Conservation (phyloP, 2,888 invertebrate genomes). For the Eretmocerus hayati region DNA sequence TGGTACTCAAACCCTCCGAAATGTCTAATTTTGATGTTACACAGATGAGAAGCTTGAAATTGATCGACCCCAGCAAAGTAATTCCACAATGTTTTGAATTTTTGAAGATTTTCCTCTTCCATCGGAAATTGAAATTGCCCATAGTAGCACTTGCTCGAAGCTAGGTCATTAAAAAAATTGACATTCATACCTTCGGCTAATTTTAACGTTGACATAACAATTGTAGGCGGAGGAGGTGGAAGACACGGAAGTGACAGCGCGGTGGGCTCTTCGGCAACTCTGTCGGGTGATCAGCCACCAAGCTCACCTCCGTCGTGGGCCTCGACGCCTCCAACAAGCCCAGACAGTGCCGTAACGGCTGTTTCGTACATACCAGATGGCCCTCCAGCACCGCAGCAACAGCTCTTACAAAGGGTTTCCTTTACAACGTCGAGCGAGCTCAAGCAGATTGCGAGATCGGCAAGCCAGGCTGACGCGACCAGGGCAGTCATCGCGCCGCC, state of each 20-base stretch:
- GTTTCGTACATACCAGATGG: constrained; percentile 52
- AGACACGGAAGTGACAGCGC: constrained; percentile 55
- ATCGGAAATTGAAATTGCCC: too few species aligned
- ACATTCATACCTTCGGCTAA: too few species aligned
- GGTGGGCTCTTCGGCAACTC: constrained; percentile 57
- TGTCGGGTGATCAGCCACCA: constrained; percentile 51
- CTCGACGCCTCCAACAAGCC: constrained; percentile 54
- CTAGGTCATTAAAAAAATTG: too few species aligned
- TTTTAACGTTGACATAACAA: too few species aligned
- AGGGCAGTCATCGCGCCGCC: constrained; percentile 33
- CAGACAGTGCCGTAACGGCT: constrained; percentile 51
- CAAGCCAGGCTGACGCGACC: constrained; percentile 32
- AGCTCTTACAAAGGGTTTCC: constrained; percentile 54
- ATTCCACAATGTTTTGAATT: too few species aligned
- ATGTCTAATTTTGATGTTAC: too few species aligned
- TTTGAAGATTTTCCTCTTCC: too few species aligned
- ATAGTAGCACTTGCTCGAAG: too few species aligned
- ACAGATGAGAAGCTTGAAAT: too few species aligned
- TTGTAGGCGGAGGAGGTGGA: constrained; percentile 39
- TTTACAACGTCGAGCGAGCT: constrained; percentile 57
- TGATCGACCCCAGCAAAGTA: too few species aligned
- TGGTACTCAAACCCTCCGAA: too few species aligned
- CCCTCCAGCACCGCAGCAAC: constrained; percentile 34
- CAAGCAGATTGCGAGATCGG: constrained; percentile 44
- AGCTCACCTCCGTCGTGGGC: constrained; percentile 56